phyloP scores from a whole-genome alignment of 2,797 vertebrate genomes.

The Naso thynnoides region DNA sequence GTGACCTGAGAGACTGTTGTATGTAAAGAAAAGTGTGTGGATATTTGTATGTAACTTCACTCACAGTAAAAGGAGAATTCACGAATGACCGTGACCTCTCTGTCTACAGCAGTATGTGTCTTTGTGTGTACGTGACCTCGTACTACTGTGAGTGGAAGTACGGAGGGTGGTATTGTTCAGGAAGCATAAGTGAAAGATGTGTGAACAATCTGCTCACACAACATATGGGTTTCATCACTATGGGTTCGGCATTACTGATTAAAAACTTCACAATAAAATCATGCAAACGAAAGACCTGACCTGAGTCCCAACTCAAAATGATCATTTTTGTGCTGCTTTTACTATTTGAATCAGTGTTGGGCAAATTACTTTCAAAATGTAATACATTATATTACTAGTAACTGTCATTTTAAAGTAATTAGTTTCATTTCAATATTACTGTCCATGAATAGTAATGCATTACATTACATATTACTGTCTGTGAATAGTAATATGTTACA shows the following conservation, averaged over 20 bases:
- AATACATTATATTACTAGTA: too few species aligned
- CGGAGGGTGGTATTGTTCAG: constrained; percentile 8
- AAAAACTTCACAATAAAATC: background rate
- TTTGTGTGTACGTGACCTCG: constrained; percentile 34
- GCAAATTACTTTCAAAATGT: too few species aligned
- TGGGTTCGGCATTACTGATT: constrained; percentile 1
- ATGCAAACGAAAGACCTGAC: too few species aligned
- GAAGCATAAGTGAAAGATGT: constrained; percentile 30
- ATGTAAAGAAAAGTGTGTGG: constrained; percentile 11
- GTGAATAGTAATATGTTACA: too few species aligned
- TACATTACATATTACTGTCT: too few species aligned
- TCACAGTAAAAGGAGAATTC: constrained; percentile 35
- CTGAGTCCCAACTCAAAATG: too few species aligned
- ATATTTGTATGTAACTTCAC: constrained; percentile 21
- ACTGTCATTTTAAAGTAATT: too few species aligned
- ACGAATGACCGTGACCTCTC: constrained; percentile 32
- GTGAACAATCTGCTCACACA: constrained; percentile 34
- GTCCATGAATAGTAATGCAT: too few species aligned
- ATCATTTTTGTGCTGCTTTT: too few species aligned
- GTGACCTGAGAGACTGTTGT: constrained; percentile 55
- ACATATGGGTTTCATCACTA: constrained; percentile 17
- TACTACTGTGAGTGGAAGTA: constrained; percentile 43
- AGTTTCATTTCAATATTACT: too few species aligned
- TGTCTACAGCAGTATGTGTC: constrained; percentile 16
- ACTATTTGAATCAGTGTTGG: too few species aligned